Evolutionary conservation across 2,888 invertebrate genomes (phyloP), one percentile per base, ranked within the genome.

Genomic region (Iphiclides podalirius): DNA sequence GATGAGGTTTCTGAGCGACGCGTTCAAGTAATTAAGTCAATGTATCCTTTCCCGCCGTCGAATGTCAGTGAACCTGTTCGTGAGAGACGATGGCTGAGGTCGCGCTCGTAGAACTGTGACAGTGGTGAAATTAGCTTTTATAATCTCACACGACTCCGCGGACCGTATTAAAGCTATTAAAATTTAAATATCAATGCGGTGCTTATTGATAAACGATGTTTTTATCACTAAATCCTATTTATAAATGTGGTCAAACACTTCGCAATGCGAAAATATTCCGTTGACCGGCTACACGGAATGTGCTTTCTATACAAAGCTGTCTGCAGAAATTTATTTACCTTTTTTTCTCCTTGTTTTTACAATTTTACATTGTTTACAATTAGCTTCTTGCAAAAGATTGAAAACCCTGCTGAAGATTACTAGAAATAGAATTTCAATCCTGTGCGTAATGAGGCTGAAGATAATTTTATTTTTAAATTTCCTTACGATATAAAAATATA

Each of bases 61-160:
- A 36, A 48, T 38, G 42, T 43, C 38, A 43, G 15, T 49, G 43
- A 49, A 49, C 48, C 16, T 49, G 37, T 42, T 34, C 33, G 33
- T 16, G 38, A 43, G 15, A 33, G 13, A 31, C 9, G 42, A 43
- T 16, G 28, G 12, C 12, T 37, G 42, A 48, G 31, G 33, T 33
- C 31, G 16, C 15, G 9, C 11, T 11, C 31, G 33, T 4, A 33
- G 38, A 42, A 42, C 16, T 42, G 40, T 20, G 31, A 14, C 36
- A 42, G 28, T 14, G 14, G 15, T 9, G 31, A 37, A 31, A 36
- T 42, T 38, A 23, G 28, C 26, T n/a, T 31, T 9, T 34, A 47
- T 41, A 34, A 41, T 35, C 36, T 41, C 16, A 6, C 35, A n/a
- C 20, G 20, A 20, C 20, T 6, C n/a, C n/a, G n/a, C n/a, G n/a